These are phyloP conservation scores for Atta texana DNA, from an alignment of 1,140 invertebrate genomes.

Conservation along the genomic window DNA sequence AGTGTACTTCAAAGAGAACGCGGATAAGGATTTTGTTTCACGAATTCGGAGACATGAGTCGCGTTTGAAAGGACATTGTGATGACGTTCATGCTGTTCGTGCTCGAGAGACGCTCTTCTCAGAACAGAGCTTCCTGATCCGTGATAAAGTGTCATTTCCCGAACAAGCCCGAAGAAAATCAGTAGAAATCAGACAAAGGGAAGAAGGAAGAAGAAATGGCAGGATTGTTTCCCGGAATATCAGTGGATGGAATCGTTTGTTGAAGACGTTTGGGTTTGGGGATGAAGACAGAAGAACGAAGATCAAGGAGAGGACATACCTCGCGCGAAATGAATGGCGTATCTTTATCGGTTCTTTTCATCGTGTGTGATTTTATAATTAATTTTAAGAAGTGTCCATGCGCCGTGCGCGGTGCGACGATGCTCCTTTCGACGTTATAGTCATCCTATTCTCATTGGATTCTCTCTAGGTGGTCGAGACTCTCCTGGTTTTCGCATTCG, in stretches of 20 bases:
- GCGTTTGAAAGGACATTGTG: neutral
- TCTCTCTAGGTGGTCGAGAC: neutral
- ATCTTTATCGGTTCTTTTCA: neutral
- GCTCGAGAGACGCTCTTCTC: conserved; percentile 3
- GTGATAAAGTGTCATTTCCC: conserved; percentile 3
- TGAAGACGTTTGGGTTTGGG: neutral
- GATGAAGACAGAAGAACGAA: conserved; percentile 20
- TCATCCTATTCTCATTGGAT: neutral
- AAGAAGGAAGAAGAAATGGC: neutral
- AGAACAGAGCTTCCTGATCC: conserved; percentile 4
- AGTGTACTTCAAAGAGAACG: neutral
- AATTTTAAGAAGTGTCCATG: conserved; percentile 33
- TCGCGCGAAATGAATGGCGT: neutral
- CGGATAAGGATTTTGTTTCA: conserved; percentile 3
- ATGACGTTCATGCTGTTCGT: neutral
- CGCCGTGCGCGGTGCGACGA: neutral
- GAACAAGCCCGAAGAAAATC: neutral
- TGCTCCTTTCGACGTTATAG: conserved; percentile 8
- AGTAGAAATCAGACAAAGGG: neutral
- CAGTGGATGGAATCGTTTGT: neutral
- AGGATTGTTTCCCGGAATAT: neutral
- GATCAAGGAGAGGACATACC: neutral
- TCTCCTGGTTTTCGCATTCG: neutral
- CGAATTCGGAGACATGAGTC: neutral
- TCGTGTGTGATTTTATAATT: conserved; percentile 26